Evolutionary conservation across 2,888 invertebrate genomes (phyloP).

Genomic region (Dorcus parallelipipedus): DNA sequence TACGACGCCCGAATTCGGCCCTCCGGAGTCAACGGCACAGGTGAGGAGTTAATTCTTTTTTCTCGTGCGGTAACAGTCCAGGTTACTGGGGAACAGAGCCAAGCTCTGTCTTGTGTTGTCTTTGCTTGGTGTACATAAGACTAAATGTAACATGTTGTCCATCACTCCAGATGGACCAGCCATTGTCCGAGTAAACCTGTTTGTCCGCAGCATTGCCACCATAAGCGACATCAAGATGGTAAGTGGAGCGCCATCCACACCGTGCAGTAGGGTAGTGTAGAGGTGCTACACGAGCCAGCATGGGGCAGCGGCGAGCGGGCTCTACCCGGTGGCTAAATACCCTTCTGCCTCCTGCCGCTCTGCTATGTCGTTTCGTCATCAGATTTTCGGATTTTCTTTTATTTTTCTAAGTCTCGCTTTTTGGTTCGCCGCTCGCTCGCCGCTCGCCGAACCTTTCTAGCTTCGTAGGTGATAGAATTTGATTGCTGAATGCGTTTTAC

Average conservation of each 20-base stretch:
- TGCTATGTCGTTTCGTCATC: background rate
- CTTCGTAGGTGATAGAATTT: slow-evolving; percentile 44
- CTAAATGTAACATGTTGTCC: slow-evolving; percentile 45
- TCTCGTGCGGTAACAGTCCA: slow-evolving; percentile 1
- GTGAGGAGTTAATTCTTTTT: slow-evolving; percentile 55
- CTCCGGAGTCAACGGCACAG: slow-evolving; percentile 91
- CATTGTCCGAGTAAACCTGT: slow-evolving; percentile 95
- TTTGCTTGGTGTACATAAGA: slow-evolving; percentile 36
- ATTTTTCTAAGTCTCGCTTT: too few species aligned
- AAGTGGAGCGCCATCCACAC: slow-evolving; percentile 58
- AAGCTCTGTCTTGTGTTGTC: slow-evolving; percentile 12
- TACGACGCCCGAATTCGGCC: slow-evolving; percentile 93
- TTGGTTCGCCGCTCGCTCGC: slow-evolving; percentile 24
- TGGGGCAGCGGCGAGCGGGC: slow-evolving; percentile 38
- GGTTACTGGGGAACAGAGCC: slow-evolving; percentile 6
- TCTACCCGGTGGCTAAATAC: slow-evolving; percentile 9
- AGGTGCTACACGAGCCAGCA: slow-evolving; percentile 45
- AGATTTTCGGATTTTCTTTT: background rate
- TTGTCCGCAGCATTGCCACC: slow-evolving; percentile 96
- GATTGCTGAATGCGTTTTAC: slow-evolving; percentile 43
- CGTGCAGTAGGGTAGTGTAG: slow-evolving; percentile 46
- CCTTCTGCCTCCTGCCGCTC: slow-evolving; percentile 2
- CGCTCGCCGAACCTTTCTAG: slow-evolving; percentile 38
- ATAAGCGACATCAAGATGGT: slow-evolving; percentile 99
- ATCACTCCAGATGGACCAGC: slow-evolving; percentile 85